Evolutionary conservation across 2,797 vertebrate genomes (phyloP).

Genomic region (Syngnathus acus): DNA sequence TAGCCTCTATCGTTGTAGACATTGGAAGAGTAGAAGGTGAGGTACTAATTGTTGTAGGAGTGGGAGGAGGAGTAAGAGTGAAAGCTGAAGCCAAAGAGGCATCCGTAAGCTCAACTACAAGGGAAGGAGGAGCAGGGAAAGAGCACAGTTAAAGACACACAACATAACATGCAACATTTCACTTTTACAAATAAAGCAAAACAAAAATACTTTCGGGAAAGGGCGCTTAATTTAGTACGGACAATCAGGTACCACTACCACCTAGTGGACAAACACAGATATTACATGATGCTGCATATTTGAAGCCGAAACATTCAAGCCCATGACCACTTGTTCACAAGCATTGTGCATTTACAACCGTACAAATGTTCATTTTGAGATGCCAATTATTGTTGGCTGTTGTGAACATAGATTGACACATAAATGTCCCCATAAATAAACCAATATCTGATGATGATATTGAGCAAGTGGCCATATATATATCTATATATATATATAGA

Average conservation of each 20-base stretch:
- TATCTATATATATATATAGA: no score
- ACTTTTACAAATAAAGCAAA: background rate
- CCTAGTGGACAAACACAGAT: slow-evolving; percentile 29
- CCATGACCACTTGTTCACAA: background rate
- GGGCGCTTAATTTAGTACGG: background rate
- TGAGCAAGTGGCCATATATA: background rate
- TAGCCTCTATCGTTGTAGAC: slow-evolving; percentile 3
- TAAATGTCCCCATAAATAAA: no score
- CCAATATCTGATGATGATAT: background rate
- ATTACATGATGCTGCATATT: slow-evolving; percentile 10
- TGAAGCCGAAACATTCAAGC: background rate
- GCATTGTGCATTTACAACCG: background rate
- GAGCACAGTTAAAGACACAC: slow-evolving; percentile 61
- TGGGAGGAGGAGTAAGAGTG: slow-evolving; percentile 54
- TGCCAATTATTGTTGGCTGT: background rate
- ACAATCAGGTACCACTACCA: slow-evolving; percentile 28
- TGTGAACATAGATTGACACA: no score
- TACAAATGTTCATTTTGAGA: background rate
- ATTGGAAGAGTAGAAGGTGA: slow-evolving; percentile 31
- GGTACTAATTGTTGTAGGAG: slow-evolving; percentile 65
- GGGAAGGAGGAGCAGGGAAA: slow-evolving; percentile 64
- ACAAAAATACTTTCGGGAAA: background rate
- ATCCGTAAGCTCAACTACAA: slow-evolving; percentile 70
- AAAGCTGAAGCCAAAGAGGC: slow-evolving; percentile 65
- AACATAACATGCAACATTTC: slow-evolving; percentile 17